Evolutionary conservation across 2,113 vertebrate genomes (phyloP), one percentile per base, ranked within the genome.

Genomic region (Hipposideros armiger): DNA sequence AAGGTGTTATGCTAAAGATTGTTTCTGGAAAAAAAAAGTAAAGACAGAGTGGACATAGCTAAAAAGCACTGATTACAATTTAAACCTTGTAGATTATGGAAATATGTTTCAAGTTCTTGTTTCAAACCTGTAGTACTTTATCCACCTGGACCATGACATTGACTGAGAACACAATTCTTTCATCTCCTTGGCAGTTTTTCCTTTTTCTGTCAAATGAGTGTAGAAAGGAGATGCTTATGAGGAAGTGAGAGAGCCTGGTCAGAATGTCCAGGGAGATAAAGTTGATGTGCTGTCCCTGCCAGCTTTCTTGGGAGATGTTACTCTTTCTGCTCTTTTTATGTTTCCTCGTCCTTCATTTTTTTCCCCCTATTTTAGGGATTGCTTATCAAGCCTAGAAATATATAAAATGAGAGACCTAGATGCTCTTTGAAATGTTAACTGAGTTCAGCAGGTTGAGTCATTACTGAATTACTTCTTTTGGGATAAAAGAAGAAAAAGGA

Each of bases 231-330:
- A 70, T 50, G 32, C 17, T 17, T 54, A 81, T 60, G 56, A 69
- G 14, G 47, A 83, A 89, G 84, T 70, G 26, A 89, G 93, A 83
- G 72, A 50, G 8, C 70, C 72, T 54, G 40, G 85, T 66, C 19
- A 89, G 88, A 85, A 54, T 19, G 17, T 83, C 54, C 45, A 78
- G 50, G 56, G 80, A 78, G 42, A 42, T 83, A 42, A 58, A 83
- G 76, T 86, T 81, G 52, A 67, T 86, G 45, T 15, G 13, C 15
- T 32, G 24, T 76, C 22, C 20, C 85, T 84, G 42, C 45, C 24
- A 73, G 15, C 92, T 91, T 93, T 95, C 42, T 90, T 58, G 30
- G 19, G 83, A 85, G 88, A 67, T 77, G 54, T 58, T 95, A 67
- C 28, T 81, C 40, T 81, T 89, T 74, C 88, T 76, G 10, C 36